phyloP scores from a whole-genome alignment of 2,113 vertebrate species.

The Monopterus albus region DNA sequence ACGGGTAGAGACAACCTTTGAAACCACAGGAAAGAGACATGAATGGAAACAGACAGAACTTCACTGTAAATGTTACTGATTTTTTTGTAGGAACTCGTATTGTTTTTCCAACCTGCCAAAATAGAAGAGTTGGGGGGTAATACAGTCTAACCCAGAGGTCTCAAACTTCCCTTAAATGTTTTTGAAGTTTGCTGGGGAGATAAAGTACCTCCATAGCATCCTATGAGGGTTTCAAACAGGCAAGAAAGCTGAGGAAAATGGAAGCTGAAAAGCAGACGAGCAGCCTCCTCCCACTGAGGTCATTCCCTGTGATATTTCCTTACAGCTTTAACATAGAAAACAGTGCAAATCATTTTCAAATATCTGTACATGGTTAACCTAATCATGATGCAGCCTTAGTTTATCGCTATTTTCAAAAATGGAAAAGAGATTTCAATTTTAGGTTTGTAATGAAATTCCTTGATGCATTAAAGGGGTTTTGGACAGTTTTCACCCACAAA shows the following conservation, averaged over 20 bases:
- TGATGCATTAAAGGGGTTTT: slow-evolving; percentile 5
- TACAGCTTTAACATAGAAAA: slow-evolving; percentile 41
- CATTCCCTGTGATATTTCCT: slow-evolving; percentile 26
- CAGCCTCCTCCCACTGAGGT: slow-evolving; percentile 53
- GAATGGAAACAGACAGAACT: background rate
- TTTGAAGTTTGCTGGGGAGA: slow-evolving; percentile 41
- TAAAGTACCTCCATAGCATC: slow-evolving; percentile 32
- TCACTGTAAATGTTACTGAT: background rate
- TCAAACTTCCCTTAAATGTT: slow-evolving; percentile 25
- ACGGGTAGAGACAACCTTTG: background rate
- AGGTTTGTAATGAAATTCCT: slow-evolving; percentile 14
- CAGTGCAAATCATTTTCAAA: slow-evolving; percentile 19
- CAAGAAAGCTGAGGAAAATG: slow-evolving; percentile 40
- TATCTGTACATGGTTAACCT: background rate
- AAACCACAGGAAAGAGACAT: slow-evolving; percentile 1
- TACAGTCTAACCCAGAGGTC: slow-evolving; percentile 10
- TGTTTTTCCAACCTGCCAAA: slow-evolving; percentile 23
- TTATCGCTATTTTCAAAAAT: slow-evolving; percentile 1
- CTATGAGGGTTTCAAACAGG: slow-evolving; percentile 15
- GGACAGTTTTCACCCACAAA: slow-evolving; percentile 28
- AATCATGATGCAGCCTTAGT: too few species aligned
- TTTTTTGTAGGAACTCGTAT: background rate
- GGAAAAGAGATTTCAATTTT: background rate
- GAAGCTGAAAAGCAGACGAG: slow-evolving; percentile 25
- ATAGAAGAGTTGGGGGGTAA: background rate